Percentiles rank a stretch among this genome's conserved stretches.
Conservation (phyloP, 1,140 invertebrate species). For the Pseudomyrmex dendroicus region DNA sequence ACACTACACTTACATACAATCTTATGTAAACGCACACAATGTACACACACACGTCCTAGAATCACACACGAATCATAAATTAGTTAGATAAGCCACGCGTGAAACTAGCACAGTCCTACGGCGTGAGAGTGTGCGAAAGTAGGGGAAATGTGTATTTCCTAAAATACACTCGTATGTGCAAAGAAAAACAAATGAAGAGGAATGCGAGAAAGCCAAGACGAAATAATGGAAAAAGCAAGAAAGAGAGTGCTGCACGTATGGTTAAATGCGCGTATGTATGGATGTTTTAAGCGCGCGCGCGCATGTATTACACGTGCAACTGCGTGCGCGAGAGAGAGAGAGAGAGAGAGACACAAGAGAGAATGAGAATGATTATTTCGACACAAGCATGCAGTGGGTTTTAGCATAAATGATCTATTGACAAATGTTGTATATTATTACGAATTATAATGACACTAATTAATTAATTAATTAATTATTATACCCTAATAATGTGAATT, state of each 20-base stretch:
- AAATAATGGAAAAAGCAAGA: conserved; percentile 23
- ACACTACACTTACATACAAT: conserved; percentile 27
- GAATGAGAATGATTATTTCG: conserved; percentile 68
- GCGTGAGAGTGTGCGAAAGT: conserved; percentile 74
- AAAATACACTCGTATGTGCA: conserved; percentile 41
- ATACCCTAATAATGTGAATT: conserved; percentile 85
- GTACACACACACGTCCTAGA: conserved; percentile 30
- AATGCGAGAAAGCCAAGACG: conserved; percentile 22
- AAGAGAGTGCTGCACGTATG: conserved; percentile 44
- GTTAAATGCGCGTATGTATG: conserved; percentile 42
- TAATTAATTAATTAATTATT: conserved; percentile 83
- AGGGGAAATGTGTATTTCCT: conserved; percentile 50
- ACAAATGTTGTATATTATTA: conserved; percentile 86
- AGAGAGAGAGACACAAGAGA: conserved; percentile 37
- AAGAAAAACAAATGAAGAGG: conserved; percentile 7
- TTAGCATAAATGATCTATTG: conserved; percentile 85
- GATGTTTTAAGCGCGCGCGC: conserved; percentile 34
- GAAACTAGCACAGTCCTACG: conserved; percentile 81
- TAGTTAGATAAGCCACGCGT: conserved; percentile 79
- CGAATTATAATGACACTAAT: conserved; percentile 85
- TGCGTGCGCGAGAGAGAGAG: conserved; percentile 31
- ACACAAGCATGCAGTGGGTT: conserved; percentile 81
- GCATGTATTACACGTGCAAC: conserved; percentile 12
- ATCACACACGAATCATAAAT: conserved; percentile 74
- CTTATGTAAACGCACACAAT: background rate